A percentile compares a stretch with the other conserved stretches of the same genome.
phyloP scores from a whole-genome alignment of 2,888 invertebrate species.

The Lobophora halterata region DNA sequence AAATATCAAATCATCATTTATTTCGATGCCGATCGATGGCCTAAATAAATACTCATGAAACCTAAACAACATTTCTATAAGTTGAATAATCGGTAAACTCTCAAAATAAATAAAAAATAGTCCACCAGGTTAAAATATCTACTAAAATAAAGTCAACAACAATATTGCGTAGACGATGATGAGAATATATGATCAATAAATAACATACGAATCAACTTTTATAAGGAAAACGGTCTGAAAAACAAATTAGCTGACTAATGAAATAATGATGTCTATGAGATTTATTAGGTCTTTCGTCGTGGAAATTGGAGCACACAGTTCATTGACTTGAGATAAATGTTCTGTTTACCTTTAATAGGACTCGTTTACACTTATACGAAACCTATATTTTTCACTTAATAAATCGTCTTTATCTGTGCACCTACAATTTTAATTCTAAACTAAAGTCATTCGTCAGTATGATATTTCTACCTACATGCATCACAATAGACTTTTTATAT shows the following conservation, averaged over 20 bases:
- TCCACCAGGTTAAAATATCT: constrained; percentile 10
- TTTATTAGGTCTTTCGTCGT: constrained; percentile 29
- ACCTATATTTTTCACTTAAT: no score
- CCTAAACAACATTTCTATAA: no score
- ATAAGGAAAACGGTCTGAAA: constrained; percentile 10
- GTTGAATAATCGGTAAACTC: no score
- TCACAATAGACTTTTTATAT: not conserved
- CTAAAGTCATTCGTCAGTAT: no score
- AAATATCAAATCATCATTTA: constrained; percentile 43
- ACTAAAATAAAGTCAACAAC: constrained; percentile 5
- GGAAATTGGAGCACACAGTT: constrained; percentile 41
- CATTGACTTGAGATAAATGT: constrained; percentile 37
- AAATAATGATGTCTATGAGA: constrained; percentile 18
- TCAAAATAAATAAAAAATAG: no score
- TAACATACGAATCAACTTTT: constrained; percentile 14
- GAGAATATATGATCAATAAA: constrained; percentile 5
- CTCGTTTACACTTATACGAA: constrained; percentile 3
- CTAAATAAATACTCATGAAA: no score
- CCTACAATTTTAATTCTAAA: no score
- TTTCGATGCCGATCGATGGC: no score
- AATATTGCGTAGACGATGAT: not conserved
- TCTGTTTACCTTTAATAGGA: constrained; percentile 30
- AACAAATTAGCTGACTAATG: constrained; percentile 10
- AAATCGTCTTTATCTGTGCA: no score
- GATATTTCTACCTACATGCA: no score